Evolutionary conservation across 2,113 vertebrate genomes (phyloP), one percentile per base, ranked within the genome.

Genomic region (Harpagus bidentatus): DNA sequence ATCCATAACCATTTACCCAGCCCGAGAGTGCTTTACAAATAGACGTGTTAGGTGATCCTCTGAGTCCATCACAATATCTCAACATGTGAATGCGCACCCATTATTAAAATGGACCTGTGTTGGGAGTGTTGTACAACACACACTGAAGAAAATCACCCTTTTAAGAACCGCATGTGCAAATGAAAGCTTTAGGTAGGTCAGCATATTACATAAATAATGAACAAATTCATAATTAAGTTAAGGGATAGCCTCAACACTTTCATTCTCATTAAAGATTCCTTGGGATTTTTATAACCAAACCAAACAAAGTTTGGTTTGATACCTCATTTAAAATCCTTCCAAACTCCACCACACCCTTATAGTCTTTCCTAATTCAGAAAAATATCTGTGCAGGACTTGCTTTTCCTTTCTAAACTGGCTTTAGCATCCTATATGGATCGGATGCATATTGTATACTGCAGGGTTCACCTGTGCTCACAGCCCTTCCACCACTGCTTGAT

Each of bases 21-120:
- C 14, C 36, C 36, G 25, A 56, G 34, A 66, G 26, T 47, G 18
- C 55, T 74, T 21, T 84, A 38, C 23, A 55, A 38, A 71, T 3
- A 71, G 22, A 31, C 5, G 2, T 8, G 3, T 58, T 63, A 59
- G n/a, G 13, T 40, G 47, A 28, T 50, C 7, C 23, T 34, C 31
- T 42, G 32, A 73, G 29, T 50, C 15, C 25, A 29, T 81, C n/a
- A 38, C 38, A 40, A 9, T 20, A 82, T 25, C 36, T 90, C n/a
- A 2, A 63, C 38, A 19, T 1, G 3, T 29, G 18, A 50, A 22
- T 25, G n/a, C 73, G 10, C 29, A 86, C 12, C 4, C 1, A 1
- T 80, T 76, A 66, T 85, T 66, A 45, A 92, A 88, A 90, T 8
- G 10, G 25, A 42, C 28, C 21, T 76, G 0, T 36, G 4, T 1